These are phyloP conservation scores for Chloroceryle aenea DNA, from an alignment of 2,113 vertebrate genomes.

Conservation along the genomic window DNA sequence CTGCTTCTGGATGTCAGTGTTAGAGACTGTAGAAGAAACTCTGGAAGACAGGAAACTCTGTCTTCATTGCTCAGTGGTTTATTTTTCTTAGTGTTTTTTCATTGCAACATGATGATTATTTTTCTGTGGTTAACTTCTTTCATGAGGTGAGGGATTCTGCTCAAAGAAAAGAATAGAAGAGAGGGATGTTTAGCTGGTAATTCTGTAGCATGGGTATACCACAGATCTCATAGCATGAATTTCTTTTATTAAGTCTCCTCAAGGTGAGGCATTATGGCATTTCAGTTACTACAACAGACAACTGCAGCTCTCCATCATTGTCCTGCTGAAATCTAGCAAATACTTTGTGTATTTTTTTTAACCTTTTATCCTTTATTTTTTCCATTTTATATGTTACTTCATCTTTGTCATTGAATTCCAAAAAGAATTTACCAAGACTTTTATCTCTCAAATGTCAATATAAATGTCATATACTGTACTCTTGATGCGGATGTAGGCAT, in stretches of 20 bases:
- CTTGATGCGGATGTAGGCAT: neutral
- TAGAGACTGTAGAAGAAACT: neutral
- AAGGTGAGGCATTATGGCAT: neutral
- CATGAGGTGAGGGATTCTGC: neutral
- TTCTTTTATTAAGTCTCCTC: neutral
- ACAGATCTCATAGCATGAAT: neutral
- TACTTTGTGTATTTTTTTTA: neutral
- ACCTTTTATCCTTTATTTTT: neutral
- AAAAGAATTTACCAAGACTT: neutral
- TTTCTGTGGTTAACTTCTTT: neutral
- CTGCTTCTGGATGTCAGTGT: neutral
- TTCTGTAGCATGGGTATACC: neutral
- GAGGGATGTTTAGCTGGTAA: neutral
- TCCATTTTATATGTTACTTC: neutral
- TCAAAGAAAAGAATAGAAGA: neutral
- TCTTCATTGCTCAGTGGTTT: neutral
- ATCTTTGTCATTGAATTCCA: neutral
- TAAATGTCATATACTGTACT: neutral
- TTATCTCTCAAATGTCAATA: neutral
- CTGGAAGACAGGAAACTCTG: too few species aligned
- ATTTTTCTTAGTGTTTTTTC: neutral
- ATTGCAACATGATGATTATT: neutral
- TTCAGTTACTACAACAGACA: neutral
- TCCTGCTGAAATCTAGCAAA: neutral
- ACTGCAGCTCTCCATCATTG: neutral